phyloP scores from a whole-genome alignment of 1,140 invertebrate species.

The Choristoneura fumiferana region DNA sequence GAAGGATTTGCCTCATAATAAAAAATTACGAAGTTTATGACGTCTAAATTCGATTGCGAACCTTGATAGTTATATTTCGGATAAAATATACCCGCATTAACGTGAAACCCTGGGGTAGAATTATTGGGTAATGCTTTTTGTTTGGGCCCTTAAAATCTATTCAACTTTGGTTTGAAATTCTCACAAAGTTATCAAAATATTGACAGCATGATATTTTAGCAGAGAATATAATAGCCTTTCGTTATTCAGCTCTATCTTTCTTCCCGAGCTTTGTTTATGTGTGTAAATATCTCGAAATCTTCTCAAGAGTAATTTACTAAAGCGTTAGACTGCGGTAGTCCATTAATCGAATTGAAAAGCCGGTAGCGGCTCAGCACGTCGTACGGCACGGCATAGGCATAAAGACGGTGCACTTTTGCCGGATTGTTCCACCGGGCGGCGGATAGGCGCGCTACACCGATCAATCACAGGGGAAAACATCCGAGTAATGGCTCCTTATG shows the following conservation, averaged over 20 bases:
- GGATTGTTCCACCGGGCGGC: neutral
- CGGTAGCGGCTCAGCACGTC: too few relatives aligned
- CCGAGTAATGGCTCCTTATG: slow-evolving; percentile 57
- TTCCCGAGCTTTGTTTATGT: too few relatives aligned
- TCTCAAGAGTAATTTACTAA: too few relatives aligned
- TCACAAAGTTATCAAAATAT: slow-evolving; percentile 11
- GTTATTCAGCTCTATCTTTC: too few relatives aligned
- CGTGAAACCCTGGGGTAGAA: neutral
- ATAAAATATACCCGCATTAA: slow-evolving; percentile 21
- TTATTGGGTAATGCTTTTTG: slow-evolving; percentile 1
- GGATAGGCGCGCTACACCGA: slow-evolving; percentile 28
- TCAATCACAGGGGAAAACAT: slow-evolving; percentile 58
- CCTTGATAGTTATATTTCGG: slow-evolving; percentile 47
- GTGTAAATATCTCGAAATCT: too few relatives aligned
- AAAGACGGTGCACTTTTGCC: too few relatives aligned
- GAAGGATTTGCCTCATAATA: slow-evolving; percentile 50
- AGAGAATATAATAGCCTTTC: too few relatives aligned
- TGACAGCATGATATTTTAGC: too few relatives aligned
- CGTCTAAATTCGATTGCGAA: slow-evolving; percentile 25
- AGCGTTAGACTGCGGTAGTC: too few relatives aligned
- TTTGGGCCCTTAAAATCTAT: neutral
- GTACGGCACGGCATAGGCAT: too few relatives aligned
- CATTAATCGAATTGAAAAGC: too few relatives aligned
- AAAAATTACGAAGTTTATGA: slow-evolving; percentile 43
- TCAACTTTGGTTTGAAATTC: neutral